Percentiles rank a stretch among this genome's conserved stretches.
Evolutionary conservation across 2,797 vertebrate species (phyloP).

Genomic region (Telmatherina bonti): DNA sequence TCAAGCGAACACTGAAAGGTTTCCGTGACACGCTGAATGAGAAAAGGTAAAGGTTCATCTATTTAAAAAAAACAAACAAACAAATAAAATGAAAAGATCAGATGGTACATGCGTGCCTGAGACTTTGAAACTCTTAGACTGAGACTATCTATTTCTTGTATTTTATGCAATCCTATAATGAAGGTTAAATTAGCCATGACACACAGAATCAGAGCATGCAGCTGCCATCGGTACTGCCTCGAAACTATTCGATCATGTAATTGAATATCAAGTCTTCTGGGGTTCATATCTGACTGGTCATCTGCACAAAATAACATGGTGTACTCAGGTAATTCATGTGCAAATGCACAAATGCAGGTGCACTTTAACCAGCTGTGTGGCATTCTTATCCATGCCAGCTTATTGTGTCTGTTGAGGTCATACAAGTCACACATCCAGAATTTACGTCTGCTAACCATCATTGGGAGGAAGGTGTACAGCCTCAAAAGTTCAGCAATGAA

Average conservation of each 20-base stretch:
- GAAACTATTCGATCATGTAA: slow-evolving; percentile 69
- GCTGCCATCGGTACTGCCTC: slow-evolving; percentile 65
- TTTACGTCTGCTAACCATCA: no score
- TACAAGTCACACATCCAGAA: no score
- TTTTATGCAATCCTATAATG: slow-evolving; percentile 58
- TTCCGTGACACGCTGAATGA: no score
- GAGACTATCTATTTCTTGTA: slow-evolving; percentile 43
- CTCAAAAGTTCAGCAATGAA: no score
- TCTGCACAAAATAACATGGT: slow-evolving; percentile 21
- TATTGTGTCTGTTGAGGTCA: background rate
- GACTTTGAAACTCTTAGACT: no score
- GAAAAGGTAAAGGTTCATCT: no score
- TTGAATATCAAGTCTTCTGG: slow-evolving; percentile 69
- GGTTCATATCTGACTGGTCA: slow-evolving; percentile 44
- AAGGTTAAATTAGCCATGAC: slow-evolving; percentile 70
- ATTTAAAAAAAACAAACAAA: no score
- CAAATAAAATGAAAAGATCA: no score
- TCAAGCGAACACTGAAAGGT: no score
- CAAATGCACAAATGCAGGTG: slow-evolving; percentile 28
- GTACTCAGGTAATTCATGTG: slow-evolving; percentile 25
- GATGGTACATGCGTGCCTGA: no score
- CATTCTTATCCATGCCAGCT: slow-evolving; percentile 12
- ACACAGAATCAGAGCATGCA: slow-evolving; percentile 60
- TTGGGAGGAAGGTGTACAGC: no score
- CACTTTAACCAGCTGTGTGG: slow-evolving; percentile 12